A percentile compares a stretch with the other conserved stretches of the same genome.
Conservation (phyloP, 2,113 vertebrate genomes). For the Cardinalis cardinalis region DNA sequence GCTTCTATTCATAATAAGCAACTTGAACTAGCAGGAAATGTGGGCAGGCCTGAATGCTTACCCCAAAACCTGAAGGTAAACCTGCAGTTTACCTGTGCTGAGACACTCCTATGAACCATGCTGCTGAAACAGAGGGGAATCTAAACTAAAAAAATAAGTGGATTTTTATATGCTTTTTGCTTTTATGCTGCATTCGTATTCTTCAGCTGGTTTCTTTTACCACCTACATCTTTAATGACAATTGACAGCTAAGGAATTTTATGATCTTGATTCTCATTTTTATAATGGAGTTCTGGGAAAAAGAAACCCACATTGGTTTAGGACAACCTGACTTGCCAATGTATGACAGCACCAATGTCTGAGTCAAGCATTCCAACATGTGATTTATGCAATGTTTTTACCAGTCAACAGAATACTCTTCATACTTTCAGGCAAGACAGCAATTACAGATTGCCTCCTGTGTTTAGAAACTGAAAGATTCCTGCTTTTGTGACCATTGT, state of each 20-base stretch:
- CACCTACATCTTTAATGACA: background rate
- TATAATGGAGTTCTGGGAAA: background rate
- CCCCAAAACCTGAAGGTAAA: background rate
- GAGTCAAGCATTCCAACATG: background rate
- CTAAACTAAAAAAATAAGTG: background rate
- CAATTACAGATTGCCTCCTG: background rate
- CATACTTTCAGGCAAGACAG: background rate
- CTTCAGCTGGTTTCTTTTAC: conserved; percentile 8
- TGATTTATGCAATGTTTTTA: background rate
- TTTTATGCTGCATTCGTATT: background rate
- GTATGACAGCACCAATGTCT: background rate
- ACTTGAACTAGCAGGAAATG: background rate
- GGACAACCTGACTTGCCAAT: background rate
- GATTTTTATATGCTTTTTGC: background rate
- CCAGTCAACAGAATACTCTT: background rate
- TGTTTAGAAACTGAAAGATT: background rate
- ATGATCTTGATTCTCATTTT: background rate
- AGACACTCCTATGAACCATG: background rate
- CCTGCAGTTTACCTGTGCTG: background rate
- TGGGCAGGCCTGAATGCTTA: background rate
- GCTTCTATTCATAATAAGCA: background rate
- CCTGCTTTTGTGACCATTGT: background rate
- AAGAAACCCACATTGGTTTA: background rate
- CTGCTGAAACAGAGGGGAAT: background rate
- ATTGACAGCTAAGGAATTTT: conserved; percentile 13